Evolutionary conservation across 2,888 invertebrate genomes (phyloP), one percentile per base, ranked within the genome.

Genomic region (Pinctada fucata): DNA sequence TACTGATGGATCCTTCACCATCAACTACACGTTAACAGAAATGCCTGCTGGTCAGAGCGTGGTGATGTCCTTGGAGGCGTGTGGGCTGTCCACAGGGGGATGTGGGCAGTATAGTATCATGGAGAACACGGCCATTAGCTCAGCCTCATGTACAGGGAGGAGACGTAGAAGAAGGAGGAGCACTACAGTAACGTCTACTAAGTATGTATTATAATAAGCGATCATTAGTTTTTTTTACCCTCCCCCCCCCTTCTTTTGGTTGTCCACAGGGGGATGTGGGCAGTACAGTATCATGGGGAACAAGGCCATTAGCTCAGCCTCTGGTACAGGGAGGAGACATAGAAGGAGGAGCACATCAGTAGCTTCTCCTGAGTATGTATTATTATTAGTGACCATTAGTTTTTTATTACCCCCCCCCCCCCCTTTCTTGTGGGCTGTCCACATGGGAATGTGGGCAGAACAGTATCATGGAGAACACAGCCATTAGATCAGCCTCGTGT

Each of bases 11-110:
- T 49, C 71, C 31, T 71, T 71, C 52, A 71, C 71, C 3, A 5
- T 71, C 4, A 71, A 71, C 71, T 71, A 71, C 71, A 71, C 71
- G 1, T 45, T 71, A 10, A 71, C 71, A 0, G 71, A 52, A 51
- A 52, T 71, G n/a, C 50, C 16, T 3, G 71, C 71, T 45, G 52
- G 71, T 16, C 58, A 58, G 58, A 58, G 58, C 13, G 58, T 58
- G 58, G 13, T 13, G 6, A 58, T 58, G 58, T 6, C 58, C 58
- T 58, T 58, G 58, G 58, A 58, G 13, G 58, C 13, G 13, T 58
- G 58, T 58, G 58, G 58, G 13, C 58, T 58, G 58, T 6, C 58
- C 13, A 58, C 58, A 58, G 58, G 58, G 13, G 58, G 58, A 6
- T 58, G 58, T 58, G 58, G 13, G 58, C 6, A 5, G 6, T 71